Evolutionary conservation across 2,797 vertebrate genomes (phyloP), one percentile per base, ranked within the genome.

Genomic region (Peromyscus aztecus): DNA sequence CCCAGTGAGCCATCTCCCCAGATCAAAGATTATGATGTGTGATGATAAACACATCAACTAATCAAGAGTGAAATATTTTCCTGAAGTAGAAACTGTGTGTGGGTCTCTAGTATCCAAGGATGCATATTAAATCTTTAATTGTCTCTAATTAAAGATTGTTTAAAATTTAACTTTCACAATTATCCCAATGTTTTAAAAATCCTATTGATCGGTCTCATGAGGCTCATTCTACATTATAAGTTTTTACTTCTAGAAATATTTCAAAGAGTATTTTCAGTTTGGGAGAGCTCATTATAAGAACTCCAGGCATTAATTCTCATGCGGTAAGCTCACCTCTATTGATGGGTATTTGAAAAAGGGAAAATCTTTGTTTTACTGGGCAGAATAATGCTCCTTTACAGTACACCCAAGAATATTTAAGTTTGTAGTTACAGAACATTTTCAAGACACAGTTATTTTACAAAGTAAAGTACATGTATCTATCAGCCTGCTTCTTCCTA

Each of bases 251-350:
- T 77, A 84, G 43, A 90, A 86, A 43, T 37, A 71, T 43, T 67
- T 93, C 49, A 90, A 85, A 57, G 71, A 65, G 37, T 69, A 71
- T 88, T 94, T 96, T 96, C 73, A 88, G 21, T 49, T 82, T 90
- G 73, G 24, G 77, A 67, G 85, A 76, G 13, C 17, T 43, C 14
- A 43, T 83, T 94, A 57, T 86, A 80, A 67, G 90, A 92, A 90
- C 78, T 6, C n/a, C 80, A 9, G 4, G 69, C 61, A 75, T 49
- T 78, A 94, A 93, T 13, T 89, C 9, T 69, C 49, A 49, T 59
- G 73, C 11, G 19, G 46, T 82, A 91, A 91, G 89, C 40, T 77
- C 23, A 81, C 34, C 57, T 82, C 73, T 34, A 29, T 52, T 55
- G 37, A 91, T 89, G 7, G 21, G 40, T 78, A 46, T 78, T 78